These are phyloP conservation scores for Drosophila mimica DNA, from an alignment of 2,888 invertebrate species.

Conservation along the genomic window DNA sequence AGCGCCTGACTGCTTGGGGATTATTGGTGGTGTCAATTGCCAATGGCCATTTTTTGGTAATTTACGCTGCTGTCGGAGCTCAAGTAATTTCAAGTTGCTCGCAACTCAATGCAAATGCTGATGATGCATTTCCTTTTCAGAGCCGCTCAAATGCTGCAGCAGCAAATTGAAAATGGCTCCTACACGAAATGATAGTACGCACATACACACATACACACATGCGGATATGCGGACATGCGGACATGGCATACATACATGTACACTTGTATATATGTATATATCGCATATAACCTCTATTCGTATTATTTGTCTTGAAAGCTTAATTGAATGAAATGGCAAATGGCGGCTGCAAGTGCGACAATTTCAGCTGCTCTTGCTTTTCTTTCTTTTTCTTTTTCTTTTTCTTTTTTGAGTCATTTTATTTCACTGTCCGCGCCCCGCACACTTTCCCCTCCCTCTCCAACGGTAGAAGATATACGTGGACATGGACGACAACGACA, in stretches of 20 bases:
- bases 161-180: conserved; percentile 78
- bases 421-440: conserved; percentile 50
- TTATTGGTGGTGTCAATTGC: conserved; percentile 79
- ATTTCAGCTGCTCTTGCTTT: conserved; percentile 70
- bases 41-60: conserved; percentile 78
- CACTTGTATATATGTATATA: conserved; percentile 20
- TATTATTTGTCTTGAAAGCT: conserved; percentile 76
- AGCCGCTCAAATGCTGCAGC: conserved; percentile 63
- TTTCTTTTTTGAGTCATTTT: conserved; percentile 68
- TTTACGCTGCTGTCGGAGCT: conserved; percentile 58
- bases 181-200: conserved; percentile 52
- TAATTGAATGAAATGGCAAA: conserved; percentile 80
- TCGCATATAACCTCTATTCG: conserved; percentile 59
- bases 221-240: no score
- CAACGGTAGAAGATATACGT: conserved; percentile 5
- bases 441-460: no score
- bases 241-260: not conserved
- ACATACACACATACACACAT: conserved; percentile 1
- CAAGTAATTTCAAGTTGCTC: conserved; percentile 74
- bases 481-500: conserved; percentile 65
- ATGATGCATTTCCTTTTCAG: conserved; percentile 78
- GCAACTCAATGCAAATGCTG: conserved; percentile 80
- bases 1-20: conserved; percentile 28
- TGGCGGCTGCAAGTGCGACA: conserved; percentile 73
- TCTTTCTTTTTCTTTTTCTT: not conserved